Conservation (phyloP, 2,888 invertebrate genomes). For the Synergus laeviventris region DNA sequence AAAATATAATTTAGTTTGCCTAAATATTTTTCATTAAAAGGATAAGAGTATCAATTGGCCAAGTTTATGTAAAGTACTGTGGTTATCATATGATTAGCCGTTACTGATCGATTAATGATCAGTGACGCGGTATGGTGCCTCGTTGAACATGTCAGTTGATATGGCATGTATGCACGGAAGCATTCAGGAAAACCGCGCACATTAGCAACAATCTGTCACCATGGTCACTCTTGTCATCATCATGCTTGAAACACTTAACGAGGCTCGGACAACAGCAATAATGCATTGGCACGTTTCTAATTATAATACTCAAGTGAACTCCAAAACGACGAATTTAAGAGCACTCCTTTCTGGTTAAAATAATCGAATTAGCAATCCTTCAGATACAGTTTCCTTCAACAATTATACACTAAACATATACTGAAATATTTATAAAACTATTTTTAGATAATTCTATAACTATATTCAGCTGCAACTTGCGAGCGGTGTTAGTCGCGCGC, state of each 20-base stretch:
- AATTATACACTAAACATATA: no score
- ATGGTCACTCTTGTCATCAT: conserved; percentile 28
- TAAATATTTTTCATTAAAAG: neutral
- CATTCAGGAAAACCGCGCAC: neutral
- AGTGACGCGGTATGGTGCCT: conserved; percentile 17
- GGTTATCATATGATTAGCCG: conserved; percentile 7
- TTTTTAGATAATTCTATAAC: no score
- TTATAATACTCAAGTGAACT: conserved; percentile 4
- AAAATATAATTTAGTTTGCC: neutral
- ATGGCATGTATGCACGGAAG: neutral
- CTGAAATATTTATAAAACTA: no score
- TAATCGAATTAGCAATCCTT: neutral
- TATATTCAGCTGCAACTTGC: no score
- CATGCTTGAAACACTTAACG: neutral
- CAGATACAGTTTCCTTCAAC: neutral
- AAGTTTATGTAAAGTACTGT: neutral
- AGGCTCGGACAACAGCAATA: neutral
- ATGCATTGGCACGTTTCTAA: neutral
- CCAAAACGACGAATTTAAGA: neutral
- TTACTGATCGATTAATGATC: neutral
- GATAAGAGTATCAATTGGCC: neutral
- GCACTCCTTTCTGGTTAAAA: neutral
- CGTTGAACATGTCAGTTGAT: neutral
- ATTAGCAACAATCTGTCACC: conserved; percentile 33
- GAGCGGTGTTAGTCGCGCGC: no score